phyloP scores from a whole-genome alignment of 2,113 vertebrate species.

The Eolophus roseicapilla region DNA sequence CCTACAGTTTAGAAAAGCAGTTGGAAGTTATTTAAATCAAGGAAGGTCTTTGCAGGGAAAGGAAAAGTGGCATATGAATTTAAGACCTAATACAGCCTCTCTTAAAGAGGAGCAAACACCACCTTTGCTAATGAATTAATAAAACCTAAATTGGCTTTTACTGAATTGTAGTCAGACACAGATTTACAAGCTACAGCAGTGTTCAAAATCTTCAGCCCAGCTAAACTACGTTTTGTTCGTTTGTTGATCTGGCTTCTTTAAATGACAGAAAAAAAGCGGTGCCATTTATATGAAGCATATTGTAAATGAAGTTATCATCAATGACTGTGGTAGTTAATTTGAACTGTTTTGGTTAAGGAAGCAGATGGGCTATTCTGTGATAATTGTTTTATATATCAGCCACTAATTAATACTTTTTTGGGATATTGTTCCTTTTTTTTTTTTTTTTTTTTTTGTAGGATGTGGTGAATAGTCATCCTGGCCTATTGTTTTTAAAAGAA shows the following conservation, averaged over 20 bases:
- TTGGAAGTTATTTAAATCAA: neutral
- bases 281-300: neutral
- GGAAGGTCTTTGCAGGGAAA: neutral
- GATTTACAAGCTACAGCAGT: neutral
- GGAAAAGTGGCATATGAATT: neutral
- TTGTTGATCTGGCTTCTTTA: neutral
- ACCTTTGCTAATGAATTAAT: neutral
- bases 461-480: constrained; percentile 91
- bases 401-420: neutral
- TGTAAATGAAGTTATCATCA: neutral
- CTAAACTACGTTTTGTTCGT: neutral
- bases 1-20: neutral
- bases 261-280: neutral
- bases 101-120: neutral
- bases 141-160: neutral
- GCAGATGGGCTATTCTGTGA: neutral
- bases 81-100: neutral
- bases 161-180: neutral
- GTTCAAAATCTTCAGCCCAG: neutral
- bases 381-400: neutral
- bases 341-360: neutral
- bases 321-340: neutral
- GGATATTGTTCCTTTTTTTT: neutral
- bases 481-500: constrained; percentile 91
- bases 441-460: constrained; percentile 75